These are phyloP conservation scores for Pipistrellus nathusii DNA, from an alignment of 2,797 vertebrate species.

Conservation along the genomic window DNA sequence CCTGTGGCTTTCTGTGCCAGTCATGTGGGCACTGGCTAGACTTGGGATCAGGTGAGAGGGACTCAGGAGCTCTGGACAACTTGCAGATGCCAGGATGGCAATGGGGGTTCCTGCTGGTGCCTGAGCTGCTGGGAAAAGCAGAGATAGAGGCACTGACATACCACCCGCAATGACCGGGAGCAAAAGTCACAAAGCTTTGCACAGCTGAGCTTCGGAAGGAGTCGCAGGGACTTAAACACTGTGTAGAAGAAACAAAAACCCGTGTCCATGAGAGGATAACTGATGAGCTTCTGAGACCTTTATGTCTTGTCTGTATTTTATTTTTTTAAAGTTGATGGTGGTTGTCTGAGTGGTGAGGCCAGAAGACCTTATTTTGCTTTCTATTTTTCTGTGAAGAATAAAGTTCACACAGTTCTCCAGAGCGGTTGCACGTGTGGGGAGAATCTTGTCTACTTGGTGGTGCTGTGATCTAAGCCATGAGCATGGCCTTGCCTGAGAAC, in stretches of 20 bases:
- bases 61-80: neutral
- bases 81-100: neutral
- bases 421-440: too few species aligned
- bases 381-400: neutral
- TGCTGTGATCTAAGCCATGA: neutral
- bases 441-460: conserved; percentile 1
- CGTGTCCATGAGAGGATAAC: neutral
- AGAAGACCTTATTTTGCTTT: neutral
- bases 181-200: neutral
- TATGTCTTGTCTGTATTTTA: neutral
- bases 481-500: neutral
- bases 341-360: neutral
- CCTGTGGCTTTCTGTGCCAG: neutral
- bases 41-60: neutral
- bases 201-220: neutral
- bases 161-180: neutral
- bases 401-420: too few species aligned
- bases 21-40: neutral
- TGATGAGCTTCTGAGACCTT: neutral
- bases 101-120: neutral
- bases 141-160: neutral
- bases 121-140: neutral
- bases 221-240: neutral
- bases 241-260: neutral
- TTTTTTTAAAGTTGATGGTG: neutral